Base-by-base conservation (phyloP, 2,113 vertebrate genomes). In the Pseudolaguvia tuberculata region DNA sequence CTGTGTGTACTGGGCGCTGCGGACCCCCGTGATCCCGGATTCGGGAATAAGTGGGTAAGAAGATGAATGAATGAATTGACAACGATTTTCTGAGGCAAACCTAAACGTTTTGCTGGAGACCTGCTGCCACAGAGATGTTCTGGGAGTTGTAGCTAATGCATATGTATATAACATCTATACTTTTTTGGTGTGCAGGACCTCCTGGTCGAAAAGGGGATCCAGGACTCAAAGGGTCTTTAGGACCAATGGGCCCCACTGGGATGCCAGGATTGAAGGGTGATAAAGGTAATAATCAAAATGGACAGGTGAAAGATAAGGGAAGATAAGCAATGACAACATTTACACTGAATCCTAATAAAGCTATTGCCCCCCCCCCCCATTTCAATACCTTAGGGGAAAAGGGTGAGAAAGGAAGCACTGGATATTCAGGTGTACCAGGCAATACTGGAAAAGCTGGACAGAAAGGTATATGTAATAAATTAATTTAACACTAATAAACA, bases 371-470 rank as follows among this genome's bases (percentile, higher is more conserved):
- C 45, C 56, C 63, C 7, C 45, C 59, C 10, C 17, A 35, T 23
- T 23, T 74, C 35, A 12, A 51, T 65, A 18, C 5, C 17, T 15
- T 45, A 99, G 95, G 96, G 71, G 91, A 92, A 15, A 96, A 91
- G 87, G 96, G 96, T 75, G 94, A 95, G 45, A 90, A 86, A 85
- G 96, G 96, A 3, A 91, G 91, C 51, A 85, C 75, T 85, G 96
- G 96, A 79, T 2, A 74, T 2, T 79, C 78, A 2, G 96, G 96
- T 23, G 35, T 78, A 75, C 87, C 93, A 1, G 96, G 96, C n/a
- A 88, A 88, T 55, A 88, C 90, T n/a, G 96, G 96, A 51, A 97
- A 94, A 83, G 91, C 91, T 20, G 96, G 94, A 78, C 90, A 88
- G 76, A 93, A 91, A 94, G 96, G 96, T 96, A 87, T 0, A 62